Conservation (phyloP, 2,888 invertebrate genomes). For the Halocaridina rubra region DNA sequence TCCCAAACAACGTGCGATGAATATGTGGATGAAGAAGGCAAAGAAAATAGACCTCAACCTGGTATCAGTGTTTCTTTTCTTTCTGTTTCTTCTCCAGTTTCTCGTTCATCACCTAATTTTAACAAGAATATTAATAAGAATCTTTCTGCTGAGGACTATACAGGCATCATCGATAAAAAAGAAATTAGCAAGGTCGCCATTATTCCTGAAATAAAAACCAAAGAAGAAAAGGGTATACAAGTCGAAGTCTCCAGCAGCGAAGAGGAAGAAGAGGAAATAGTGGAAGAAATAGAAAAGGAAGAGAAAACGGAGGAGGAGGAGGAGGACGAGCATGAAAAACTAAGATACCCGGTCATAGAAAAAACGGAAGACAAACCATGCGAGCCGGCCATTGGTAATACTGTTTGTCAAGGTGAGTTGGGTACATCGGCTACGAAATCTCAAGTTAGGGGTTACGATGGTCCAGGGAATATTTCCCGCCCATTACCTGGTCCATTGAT, state of each 20-base stretch:
- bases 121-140: background rate
- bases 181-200: constrained; percentile 44
- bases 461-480: background rate
- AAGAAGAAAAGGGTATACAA: constrained; percentile 48
- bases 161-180: background rate
- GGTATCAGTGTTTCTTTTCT: constrained; percentile 46
- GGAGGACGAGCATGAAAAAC: constrained; percentile 18
- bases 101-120: background rate
- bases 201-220: constrained; percentile 18
- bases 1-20: constrained; percentile 1
- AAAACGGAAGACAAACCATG: background rate
- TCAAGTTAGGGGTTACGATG: background rate
- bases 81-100: background rate
- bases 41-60: constrained; percentile 3
- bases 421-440: background rate
- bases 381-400: constrained; percentile 2
- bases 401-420: background rate
- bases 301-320: background rate
- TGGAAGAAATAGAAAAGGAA: constrained; percentile 3
- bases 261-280: constrained; percentile 31
- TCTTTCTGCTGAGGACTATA: background rate
- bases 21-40: background rate
- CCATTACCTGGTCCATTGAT: background rate
- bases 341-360: no score
- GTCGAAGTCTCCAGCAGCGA: constrained; percentile 43